Evolutionary conservation across 2,888 invertebrate species (phyloP), one percentile per base, ranked within the genome.

Genomic region (Latrodectus hesperus): DNA sequence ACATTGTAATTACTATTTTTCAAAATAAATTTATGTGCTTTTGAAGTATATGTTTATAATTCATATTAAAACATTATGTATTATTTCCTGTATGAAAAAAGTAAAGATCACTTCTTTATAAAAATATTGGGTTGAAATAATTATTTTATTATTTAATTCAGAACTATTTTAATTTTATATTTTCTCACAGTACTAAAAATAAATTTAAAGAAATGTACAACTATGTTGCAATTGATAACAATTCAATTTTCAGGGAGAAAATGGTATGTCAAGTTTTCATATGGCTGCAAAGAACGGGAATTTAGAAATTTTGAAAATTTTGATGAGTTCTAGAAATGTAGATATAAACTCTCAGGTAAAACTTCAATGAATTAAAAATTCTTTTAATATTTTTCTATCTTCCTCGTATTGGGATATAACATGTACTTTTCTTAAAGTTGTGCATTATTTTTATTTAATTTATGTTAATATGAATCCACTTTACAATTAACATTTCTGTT

Each of bases 261-360:
- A 97, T 91, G 97, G 97, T 1, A 96, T 97, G 96, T 96, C 97
- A 0, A 95, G 96, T 16, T 93, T 98, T 51, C 96, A 97, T 92
- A 93, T 96, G 92, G 96, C 95, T 26, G 95, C 95, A 11, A 95
- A 95, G 92, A 93, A 93, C 90, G 96, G 96, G 38, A 94, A 95
- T 91, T 91, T 94, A 78, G 94, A 94, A 82, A 94, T 95, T 16
- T 95, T 95, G 90, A 93, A 90, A 70, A 72, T 90, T 17, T 79
- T 93, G n/a, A 89, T 93, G 51, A 91, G 91, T 55, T 90, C 91
- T 6, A 90, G 91, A 10, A 91, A 91, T 65, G 86, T 92, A 9
- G 90, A 91, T 89, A 90, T 92, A 60, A 92, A 93, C 89, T 89
- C 91, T 38, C 91, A 91, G 90, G 92, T 92, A 88, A 79, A 10